These are phyloP conservation scores for Girardinus metallicus DNA, from an alignment of 2,797 vertebrate species.

Conservation along the genomic window DNA sequence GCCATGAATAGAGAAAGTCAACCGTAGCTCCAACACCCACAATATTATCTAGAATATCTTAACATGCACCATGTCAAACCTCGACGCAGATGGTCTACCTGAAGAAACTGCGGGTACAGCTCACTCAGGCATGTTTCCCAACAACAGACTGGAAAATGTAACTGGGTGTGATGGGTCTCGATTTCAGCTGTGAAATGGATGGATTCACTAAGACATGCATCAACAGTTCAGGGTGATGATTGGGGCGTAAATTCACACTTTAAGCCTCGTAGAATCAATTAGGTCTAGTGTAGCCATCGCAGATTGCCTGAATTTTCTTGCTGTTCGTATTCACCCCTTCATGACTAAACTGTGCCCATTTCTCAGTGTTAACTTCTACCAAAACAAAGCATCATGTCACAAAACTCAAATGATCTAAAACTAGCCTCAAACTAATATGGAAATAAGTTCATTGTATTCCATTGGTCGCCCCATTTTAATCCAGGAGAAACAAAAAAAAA, in stretches of 20 bases:
- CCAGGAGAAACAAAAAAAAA: not conserved
- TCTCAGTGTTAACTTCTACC: not conserved
- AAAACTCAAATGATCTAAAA: not conserved
- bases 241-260: not conserved
- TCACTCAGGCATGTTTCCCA: not conserved
- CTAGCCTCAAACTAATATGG: not conserved
- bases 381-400: not conserved
- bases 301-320: not conserved
- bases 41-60: not conserved
- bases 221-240: not conserved
- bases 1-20: not conserved
- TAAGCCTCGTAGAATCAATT: not conserved
- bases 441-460: not conserved
- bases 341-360: not conserved
- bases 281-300: not conserved
- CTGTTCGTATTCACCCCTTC: not conserved
- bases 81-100: not conserved
- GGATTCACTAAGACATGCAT: not conserved
- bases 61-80: not conserved
- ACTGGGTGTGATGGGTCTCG: not conserved
- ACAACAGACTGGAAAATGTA: not conserved
- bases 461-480: not conserved
- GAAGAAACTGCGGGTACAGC: not conserved
- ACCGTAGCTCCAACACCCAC: not conserved
- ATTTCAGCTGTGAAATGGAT: not conserved